Evolutionary conservation across 2,113 vertebrate genomes (phyloP), one percentile per base, ranked within the genome.

Genomic region (Tetraodon nigroviridis): DNA sequence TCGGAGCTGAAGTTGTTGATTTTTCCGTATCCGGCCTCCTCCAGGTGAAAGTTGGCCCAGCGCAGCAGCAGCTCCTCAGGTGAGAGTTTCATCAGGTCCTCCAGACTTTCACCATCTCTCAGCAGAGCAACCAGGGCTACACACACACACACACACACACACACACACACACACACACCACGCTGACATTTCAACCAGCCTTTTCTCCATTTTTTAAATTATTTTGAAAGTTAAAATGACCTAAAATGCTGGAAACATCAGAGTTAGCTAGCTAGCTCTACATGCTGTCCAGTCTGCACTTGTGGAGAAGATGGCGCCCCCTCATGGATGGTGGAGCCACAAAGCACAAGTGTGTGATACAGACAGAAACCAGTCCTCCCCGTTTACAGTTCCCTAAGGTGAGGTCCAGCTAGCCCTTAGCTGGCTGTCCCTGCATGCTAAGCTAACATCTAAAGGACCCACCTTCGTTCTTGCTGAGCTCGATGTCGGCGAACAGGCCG

Each of bases 1-100:
- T 99, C 95, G 0, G 92, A 92, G 86, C 93, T 96, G 84, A 98
- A 96, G 89, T 98, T 99, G 85, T 93, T 95, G 89, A 98, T 95
- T 86, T 93, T 95, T 71, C 90, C 75, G 72, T 88, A 90, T 63
- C 94, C 94, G 0, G 95, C 92, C 20, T 92, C 88, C 82, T 96
- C 92, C 90, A 99, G 90, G 81, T 99, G 97, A 79, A 90, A 95
- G 88, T 98, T 99, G 48, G 91, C 96, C 97, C 97, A 99, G 57
- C 96, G 91, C 75, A 99, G 84, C 49, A 99, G 92, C 81, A 99
- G 89, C 75, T 99, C 97, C 65, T 99, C 96, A 0, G 96, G 97
- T 4, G 95, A 96, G 3, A 98, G 78, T 45, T 97, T 99, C 93
- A 98, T 94, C 73, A 98, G 92, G 49, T 97, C 95, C 79, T 99